A percentile compares a stretch with the other conserved stretches of the same genome.
Conservation (phyloP, 2,113 vertebrate genomes). For the Erythrolamprus reginae region DNA sequence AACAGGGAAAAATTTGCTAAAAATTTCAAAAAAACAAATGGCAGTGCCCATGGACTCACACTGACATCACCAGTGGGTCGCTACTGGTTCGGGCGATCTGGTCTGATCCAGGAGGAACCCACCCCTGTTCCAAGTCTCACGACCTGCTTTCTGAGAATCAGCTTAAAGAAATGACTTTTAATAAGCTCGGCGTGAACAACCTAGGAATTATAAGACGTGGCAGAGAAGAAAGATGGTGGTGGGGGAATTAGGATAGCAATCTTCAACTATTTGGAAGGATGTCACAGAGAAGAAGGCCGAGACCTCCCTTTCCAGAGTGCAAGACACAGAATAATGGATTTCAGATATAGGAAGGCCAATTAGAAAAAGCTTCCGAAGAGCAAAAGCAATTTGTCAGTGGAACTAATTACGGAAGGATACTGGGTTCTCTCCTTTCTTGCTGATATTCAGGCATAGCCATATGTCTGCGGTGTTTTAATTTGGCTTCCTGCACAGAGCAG, state of each 20-base stretch:
- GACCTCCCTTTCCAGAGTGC: not conserved
- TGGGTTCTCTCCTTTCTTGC: not conserved
- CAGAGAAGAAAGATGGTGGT: not conserved
- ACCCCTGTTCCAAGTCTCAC: not conserved
- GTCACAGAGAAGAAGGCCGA: not conserved
- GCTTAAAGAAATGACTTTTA: not conserved
- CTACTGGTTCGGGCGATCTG: no score
- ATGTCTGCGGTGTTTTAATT: not conserved
- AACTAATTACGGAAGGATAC: not conserved
- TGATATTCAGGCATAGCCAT: not conserved
- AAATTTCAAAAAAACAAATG: no score
- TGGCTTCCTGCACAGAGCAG: not conserved
- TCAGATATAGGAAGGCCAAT: not conserved
- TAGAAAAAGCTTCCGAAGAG: not conserved
- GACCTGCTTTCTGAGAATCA: not conserved
- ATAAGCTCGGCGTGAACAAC: not conserved
- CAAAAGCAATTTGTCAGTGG: not conserved
- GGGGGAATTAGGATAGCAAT: not conserved
- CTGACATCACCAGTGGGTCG: no score
- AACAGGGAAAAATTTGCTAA: no score
- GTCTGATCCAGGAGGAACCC: no score
- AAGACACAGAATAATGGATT: not conserved
- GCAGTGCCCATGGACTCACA: no score
- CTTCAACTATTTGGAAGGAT: not conserved
- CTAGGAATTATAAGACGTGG: not conserved